Evolutionary conservation across 2,113 vertebrate genomes (phyloP).

Genomic region (Leptobrachium ailaonicum): DNA sequence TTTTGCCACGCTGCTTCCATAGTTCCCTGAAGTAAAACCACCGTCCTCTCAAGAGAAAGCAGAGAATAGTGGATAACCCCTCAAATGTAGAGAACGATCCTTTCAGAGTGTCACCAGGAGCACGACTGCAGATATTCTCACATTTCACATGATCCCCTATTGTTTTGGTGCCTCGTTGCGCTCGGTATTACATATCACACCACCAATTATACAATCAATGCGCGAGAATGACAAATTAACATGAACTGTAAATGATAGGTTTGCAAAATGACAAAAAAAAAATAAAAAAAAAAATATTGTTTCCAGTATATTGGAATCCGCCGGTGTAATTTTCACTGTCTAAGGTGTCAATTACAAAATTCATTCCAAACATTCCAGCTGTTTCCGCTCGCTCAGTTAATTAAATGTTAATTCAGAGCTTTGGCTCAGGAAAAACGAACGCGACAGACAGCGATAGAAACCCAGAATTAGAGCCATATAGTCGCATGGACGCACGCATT

Average conservation of each 20-base stretch:
- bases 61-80: too few species aligned
- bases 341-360: constrained; percentile 21
- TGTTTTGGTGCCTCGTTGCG: neutral
- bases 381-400: constrained; percentile 19
- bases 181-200: neutral
- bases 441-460: too few species aligned
- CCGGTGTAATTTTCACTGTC: constrained; percentile 22
- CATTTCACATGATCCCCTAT: too few species aligned
- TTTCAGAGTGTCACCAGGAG: too few species aligned
- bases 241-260: constrained; percentile 19
- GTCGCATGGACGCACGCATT: too few species aligned
- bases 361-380: constrained; percentile 8
- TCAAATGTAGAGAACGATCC: too few species aligned
- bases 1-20: too few species aligned
- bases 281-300: neutral
- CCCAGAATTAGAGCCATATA: too few species aligned
- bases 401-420: constrained; percentile 31
- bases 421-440: neutral
- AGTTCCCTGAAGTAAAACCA: too few species aligned
- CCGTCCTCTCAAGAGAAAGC: too few species aligned
- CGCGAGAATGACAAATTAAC: constrained; percentile 9
- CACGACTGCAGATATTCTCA: too few species aligned
- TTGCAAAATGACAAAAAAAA: neutral
- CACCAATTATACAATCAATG: neutral
- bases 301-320: neutral